Base-by-base conservation (phyloP, 2,113 vertebrate genomes). In the Etheostoma cragini region DNA sequence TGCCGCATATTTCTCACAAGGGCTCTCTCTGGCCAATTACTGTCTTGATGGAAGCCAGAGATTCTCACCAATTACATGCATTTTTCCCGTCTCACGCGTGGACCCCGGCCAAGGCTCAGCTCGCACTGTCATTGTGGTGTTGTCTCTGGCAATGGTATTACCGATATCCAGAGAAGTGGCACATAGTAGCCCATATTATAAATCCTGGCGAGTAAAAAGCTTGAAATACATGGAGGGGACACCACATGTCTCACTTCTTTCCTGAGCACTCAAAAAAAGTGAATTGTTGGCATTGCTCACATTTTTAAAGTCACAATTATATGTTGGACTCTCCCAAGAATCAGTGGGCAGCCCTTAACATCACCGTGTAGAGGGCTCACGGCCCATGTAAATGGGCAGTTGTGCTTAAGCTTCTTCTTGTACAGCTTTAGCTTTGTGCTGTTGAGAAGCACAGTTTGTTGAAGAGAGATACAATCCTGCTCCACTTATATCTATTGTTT, bases 31-130 rank as follows among this genome's bases (percentile, higher is more conserved):
- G 85, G 80, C 85, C 92, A 91, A 94, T 92, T 94, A 90, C 89
- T 89, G 90, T 89, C 85, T 84, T 91, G 89, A 89, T 92, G 89
- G 92, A 94, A 91, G 84, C 91, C 92, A 92, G 91, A 94, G 91
- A 94, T 92, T 91, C 89, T 93, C 90, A 91, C 78, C 89, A 93
- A 93, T 94, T 89, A 93, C 91, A 91, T 88, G 92, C 92, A 92
- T 94, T 93, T 92, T 93, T 91, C 86, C 83, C 81, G 77, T 88
- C 88, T 87, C 78, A 77, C 77, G 80, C 75, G 76, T 94, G 91
- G 89, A 90, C 38, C 75, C 75, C 1, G 47, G 90, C 92, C 91
- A 93, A 89, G 78, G 83, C 87, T 86, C 80, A 58, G 87, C 82
- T 87, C 57, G 56, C 82, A 62, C 89, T 88, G 91, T 93, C 81